Evolutionary conservation across 2,888 invertebrate genomes (phyloP).

Genomic region (Dendrolimus pini): DNA sequence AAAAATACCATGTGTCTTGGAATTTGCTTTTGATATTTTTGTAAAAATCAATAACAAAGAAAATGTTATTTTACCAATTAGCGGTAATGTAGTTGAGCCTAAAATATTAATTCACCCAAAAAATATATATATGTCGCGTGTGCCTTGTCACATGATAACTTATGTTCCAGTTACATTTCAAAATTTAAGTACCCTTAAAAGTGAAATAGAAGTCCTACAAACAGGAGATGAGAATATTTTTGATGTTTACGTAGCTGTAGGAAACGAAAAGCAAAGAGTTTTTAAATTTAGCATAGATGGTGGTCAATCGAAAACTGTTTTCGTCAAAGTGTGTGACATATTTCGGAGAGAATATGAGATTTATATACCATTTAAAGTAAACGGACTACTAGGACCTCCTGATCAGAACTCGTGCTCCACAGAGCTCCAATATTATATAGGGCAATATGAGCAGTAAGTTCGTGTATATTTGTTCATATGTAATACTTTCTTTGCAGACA

Average conservation of each 20-base stretch:
- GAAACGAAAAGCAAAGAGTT: slow-evolving; percentile 51
- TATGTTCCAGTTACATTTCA: slow-evolving; percentile 57
- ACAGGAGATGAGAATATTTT: slow-evolving; percentile 55
- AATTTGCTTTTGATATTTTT: slow-evolving; percentile 51
- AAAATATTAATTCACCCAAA: slow-evolving; percentile 64
- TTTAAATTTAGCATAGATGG: slow-evolving; percentile 44
- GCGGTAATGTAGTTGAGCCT: slow-evolving; percentile 70
- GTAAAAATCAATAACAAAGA: slow-evolving; percentile 65
- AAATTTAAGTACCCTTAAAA: slow-evolving; percentile 41
- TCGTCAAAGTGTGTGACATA: slow-evolving; percentile 49
- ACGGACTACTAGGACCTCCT: slow-evolving; percentile 76
- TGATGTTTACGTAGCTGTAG: slow-evolving; percentile 44
- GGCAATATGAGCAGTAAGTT: slow-evolving; percentile 48
- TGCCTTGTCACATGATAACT: slow-evolving; percentile 56
- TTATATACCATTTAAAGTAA: slow-evolving; percentile 76
- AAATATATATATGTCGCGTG: slow-evolving; percentile 62
- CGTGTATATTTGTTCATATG: slow-evolving; percentile 3
- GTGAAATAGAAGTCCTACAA: slow-evolving; percentile 43
- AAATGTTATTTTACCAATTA: slow-evolving; percentile 52
- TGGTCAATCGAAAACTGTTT: slow-evolving; percentile 53
- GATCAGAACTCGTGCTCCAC: slow-evolving; percentile 36
- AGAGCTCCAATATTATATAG: slow-evolving; percentile 49
- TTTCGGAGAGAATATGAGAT: slow-evolving; percentile 72
- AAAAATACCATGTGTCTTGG: slow-evolving; percentile 57
- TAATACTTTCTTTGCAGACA: not conserved